Conservation (phyloP, 2,888 invertebrate genomes). For the Mimachlamys varia region DNA sequence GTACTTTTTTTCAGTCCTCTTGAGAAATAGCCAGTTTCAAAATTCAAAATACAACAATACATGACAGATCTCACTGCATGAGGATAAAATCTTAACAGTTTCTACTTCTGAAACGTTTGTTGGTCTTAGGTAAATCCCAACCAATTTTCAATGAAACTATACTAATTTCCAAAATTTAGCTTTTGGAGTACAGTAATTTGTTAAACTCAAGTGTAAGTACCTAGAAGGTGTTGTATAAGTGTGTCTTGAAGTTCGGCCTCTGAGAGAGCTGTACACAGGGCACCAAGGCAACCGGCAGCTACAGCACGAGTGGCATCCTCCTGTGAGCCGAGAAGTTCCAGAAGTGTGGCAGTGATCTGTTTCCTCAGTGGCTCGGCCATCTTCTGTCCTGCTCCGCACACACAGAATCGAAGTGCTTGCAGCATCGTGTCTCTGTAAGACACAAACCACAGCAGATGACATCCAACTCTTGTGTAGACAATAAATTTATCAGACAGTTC, state of each 20-base stretch:
- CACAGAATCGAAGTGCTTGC: constrained; percentile 93
- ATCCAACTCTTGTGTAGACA: too few species aligned
- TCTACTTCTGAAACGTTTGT: too few species aligned
- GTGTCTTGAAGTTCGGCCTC: constrained; percentile 88
- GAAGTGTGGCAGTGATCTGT: constrained; percentile 85
- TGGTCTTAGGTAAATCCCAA: too few species aligned
- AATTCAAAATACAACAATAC: too few species aligned
- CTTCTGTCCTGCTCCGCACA: constrained; percentile 93
- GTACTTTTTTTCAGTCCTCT: too few species aligned
- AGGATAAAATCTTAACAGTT: too few species aligned
- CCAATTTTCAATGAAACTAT: too few species aligned
- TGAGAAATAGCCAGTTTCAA: too few species aligned
- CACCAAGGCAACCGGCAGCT: constrained; percentile 95
- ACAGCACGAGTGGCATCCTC: constrained; percentile 92
- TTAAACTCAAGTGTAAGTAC: constrained; percentile 76
- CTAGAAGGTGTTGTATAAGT: constrained; percentile 89
- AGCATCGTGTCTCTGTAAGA: constrained; percentile 92
- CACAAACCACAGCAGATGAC: neutral
- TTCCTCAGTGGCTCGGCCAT: constrained; percentile 92
- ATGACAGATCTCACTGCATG: too few species aligned
- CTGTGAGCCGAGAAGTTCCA: constrained; percentile 81
- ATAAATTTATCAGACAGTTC: too few species aligned
- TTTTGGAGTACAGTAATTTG: too few species aligned
- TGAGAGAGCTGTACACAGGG: constrained; percentile 88
- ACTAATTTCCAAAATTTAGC: too few species aligned